phyloP scores from a whole-genome alignment of 1,140 invertebrate species.

The Cephus cinctus region DNA sequence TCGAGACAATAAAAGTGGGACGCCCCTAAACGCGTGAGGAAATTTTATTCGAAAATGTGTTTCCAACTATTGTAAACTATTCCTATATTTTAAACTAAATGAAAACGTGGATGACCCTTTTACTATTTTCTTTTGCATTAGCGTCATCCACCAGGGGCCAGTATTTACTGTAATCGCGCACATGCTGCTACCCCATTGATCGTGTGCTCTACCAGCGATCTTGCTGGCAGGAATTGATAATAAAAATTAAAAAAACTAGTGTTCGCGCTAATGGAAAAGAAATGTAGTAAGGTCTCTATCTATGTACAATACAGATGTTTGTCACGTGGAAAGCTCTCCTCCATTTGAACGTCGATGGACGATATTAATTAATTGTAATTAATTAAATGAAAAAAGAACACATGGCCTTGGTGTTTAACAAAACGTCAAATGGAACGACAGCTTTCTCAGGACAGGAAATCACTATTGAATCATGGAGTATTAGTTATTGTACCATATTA shows the following conservation, averaged over 20 bases:
- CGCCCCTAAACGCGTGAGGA: slow-evolving; percentile 35
- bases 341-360: slow-evolving; percentile 16
- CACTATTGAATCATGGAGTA: slow-evolving; percentile 46
- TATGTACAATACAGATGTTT: slow-evolving; percentile 28
- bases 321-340: slow-evolving; percentile 27
- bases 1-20: slow-evolving; percentile 37
- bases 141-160: not conserved
- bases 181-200: not conserved
- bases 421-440: slow-evolving; percentile 24
- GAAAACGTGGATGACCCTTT: no score
- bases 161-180: not conserved
- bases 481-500: slow-evolving; percentile 51
- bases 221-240: slow-evolving; percentile 3
- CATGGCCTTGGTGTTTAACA: slow-evolving; percentile 26
- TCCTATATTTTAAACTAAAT: slow-evolving; percentile 20
- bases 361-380: slow-evolving; percentile 19
- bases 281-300: no score
- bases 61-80: slow-evolving; percentile 30
- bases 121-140: slow-evolving; percentile 7
- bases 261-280: slow-evolving; percentile 17
- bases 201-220: slow-evolving; percentile 6
- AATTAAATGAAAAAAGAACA: slow-evolving; percentile 16
- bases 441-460: slow-evolving; percentile 36
- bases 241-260: slow-evolving; percentile 3
- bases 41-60: slow-evolving; percentile 20